Evolutionary conservation across 2,888 invertebrate species (phyloP), one percentile per base, ranked within the genome.

Genomic region (Hirtodrosophila trivittata): DNA sequence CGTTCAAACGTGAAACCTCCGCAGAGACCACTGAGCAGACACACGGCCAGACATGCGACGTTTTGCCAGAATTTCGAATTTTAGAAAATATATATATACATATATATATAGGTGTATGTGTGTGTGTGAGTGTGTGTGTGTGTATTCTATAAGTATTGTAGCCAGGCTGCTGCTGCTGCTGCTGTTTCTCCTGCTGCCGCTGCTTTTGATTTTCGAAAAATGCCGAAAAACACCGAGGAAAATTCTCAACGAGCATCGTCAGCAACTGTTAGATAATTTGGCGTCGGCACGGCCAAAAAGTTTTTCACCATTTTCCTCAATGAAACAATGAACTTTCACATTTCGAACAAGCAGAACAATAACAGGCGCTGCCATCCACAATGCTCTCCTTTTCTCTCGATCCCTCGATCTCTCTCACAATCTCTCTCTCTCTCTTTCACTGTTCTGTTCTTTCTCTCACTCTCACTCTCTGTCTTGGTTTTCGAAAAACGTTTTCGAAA

Each of bases 1-100:
- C 89, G 89, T 89, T 89, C 87, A 82, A 87, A 89, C 88, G 89
- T 90, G 89, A 90, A 90, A 90, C 90, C 90, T 90, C 90, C 90
- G 90, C 89, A 89, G 89, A 90, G 90, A 90, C 89, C 90, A 90
- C 90, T 90, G 89, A 90, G 83, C 69, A 77, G 64, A 57, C 62
- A 46, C 28, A 50, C 38, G 50, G 46, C 46, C 47, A 39, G 50
- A 33, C 56, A 57, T 64, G 58, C 68, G 32, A 37, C 43, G 46
- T 28, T 39, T 55, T 45, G 41, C 41, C 35, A 35, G 35, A 35
- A 28, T 28, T 51, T 60, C 60, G 65, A 69, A 60, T 49, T 57
- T 54, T 13, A 45, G 28, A 21, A 35, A 50, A 25, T 47, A 0
- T 12, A 30, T n/a, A 16, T 7, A 28, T 28, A 28, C n/a, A 28